A percentile compares a stretch with the other conserved stretches of the same genome.
These are phyloP conservation scores for Hyalella azteca DNA, from an alignment of 2,888 invertebrate genomes.

Conservation along the genomic window DNA sequence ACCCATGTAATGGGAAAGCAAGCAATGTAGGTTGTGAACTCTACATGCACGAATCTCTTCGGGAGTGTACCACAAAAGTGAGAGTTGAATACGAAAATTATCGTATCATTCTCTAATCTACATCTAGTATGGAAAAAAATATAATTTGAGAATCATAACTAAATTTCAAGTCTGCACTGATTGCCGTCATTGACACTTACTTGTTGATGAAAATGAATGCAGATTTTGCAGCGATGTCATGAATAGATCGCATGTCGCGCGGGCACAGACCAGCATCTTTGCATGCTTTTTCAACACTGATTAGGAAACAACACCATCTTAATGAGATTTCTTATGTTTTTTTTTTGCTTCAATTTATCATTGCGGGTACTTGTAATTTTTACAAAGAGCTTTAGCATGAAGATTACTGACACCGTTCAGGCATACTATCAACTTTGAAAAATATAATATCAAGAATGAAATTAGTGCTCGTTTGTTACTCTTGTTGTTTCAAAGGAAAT, in stretches of 20 bases:
- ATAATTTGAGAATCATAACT: neutral
- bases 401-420: neutral
- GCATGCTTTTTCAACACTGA: slow-evolving; percentile 39
- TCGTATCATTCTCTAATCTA: neutral
- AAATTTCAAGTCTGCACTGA: too few relatives aligned
- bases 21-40: neutral
- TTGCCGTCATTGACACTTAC: neutral
- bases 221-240: neutral
- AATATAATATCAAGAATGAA: neutral
- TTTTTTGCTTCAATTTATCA: too few relatives aligned
- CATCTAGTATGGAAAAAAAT: neutral
- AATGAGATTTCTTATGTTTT: too few relatives aligned
- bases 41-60: neutral
- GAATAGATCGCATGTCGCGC: slow-evolving; percentile 40
- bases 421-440: neutral
- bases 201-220: neutral
- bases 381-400: too few relatives aligned
- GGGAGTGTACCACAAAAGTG: neutral
- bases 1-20: neutral
- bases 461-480: neutral
- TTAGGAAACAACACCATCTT: neutral
- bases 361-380: too few relatives aligned
- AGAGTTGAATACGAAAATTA: neutral
- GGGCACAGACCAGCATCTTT: slow-evolving; percentile 39
- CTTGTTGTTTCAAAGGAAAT: neutral